Percentiles rank a stretch among this genome's conserved stretches.
Conservation (phyloP, 1,140 invertebrate species). For the Tetramorium parvispinum region DNA sequence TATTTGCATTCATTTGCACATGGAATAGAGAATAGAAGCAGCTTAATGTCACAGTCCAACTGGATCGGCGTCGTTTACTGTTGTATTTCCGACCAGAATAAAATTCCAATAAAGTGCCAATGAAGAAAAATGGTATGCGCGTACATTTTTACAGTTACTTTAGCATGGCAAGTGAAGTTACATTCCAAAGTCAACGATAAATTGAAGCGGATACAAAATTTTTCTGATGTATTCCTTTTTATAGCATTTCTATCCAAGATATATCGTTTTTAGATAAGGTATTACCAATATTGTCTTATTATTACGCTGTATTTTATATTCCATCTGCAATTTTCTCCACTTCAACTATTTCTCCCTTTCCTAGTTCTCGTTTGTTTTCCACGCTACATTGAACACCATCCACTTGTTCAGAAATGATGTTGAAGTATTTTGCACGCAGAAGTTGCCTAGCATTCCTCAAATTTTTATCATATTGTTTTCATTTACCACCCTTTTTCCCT, state of each 20-base stretch:
- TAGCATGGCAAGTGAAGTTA: neutral
- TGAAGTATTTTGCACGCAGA: neutral
- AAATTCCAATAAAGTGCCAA: conserved; percentile 45
- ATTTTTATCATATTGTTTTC: conserved; percentile 19
- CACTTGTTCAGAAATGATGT: conserved; percentile 9
- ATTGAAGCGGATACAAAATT: conserved; percentile 8
- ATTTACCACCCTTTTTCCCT: no score
- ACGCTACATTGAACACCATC: neutral
- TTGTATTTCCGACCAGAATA: conserved; percentile 45
- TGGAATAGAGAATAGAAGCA: conserved; percentile 38
- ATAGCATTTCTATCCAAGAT: neutral
- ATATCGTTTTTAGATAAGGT: neutral
- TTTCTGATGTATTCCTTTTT: neutral
- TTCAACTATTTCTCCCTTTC: neutral
- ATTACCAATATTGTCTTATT: neutral
- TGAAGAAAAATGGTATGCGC: conserved; percentile 9
- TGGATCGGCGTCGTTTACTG: conserved; percentile 49
- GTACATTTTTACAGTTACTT: conserved; percentile 40
- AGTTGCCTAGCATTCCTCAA: neutral
- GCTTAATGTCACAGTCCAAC: conserved; percentile 51
- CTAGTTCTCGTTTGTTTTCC: neutral
- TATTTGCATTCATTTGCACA: conserved; percentile 56
- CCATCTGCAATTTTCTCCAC: neutral
- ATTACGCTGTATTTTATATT: neutral
- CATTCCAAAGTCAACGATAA: neutral